A percentile compares a stretch with the other conserved stretches of the same genome.
Evolutionary conservation across 2,888 invertebrate species (phyloP).

Genomic region (Dicranocentrus wangi): DNA sequence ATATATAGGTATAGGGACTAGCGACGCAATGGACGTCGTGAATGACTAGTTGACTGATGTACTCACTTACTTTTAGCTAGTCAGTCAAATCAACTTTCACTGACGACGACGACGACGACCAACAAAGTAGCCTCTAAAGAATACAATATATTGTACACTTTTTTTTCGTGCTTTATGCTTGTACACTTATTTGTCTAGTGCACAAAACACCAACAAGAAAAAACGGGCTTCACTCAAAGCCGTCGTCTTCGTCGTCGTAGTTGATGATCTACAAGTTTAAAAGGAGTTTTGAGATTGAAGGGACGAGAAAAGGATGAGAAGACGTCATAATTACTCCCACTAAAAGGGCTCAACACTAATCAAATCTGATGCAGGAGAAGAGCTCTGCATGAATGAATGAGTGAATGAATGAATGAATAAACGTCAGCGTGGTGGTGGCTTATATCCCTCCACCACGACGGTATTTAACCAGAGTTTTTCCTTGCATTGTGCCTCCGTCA

Average conservation of each 20-base stretch:
- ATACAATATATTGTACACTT: too few relatives aligned
- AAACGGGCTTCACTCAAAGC: slow-evolving; percentile 12
- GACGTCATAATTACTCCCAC: slow-evolving; percentile 54
- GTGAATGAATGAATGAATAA: too few relatives aligned
- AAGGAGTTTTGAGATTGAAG: slow-evolving; percentile 22
- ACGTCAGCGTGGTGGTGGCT: too few relatives aligned
- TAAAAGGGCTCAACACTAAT: slow-evolving; percentile 41
- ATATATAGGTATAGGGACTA: too few relatives aligned
- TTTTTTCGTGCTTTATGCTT: slow-evolving; percentile 5
- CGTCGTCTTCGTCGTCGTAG: not conserved
- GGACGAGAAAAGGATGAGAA: slow-evolving; percentile 33
- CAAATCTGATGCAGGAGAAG: slow-evolving; percentile 41
- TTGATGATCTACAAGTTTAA: slow-evolving; percentile 20
- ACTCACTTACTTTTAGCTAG: slow-evolving; percentile 22
- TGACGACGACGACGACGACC: too few relatives aligned
- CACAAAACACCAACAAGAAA: not conserved
- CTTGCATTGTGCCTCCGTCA: not conserved
- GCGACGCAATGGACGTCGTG: too few relatives aligned
- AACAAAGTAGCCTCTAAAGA: slow-evolving; percentile 8
- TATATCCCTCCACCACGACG: slow-evolving; percentile 48
- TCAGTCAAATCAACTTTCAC: slow-evolving; percentile 44
- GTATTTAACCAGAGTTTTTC: slow-evolving; percentile 33
- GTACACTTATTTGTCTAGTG: not conserved
- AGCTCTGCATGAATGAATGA: too few relatives aligned
- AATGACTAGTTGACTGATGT: slow-evolving; percentile 41